Evolutionary conservation across 1,140 invertebrate species (phyloP).

Genomic region (Anagrus nilaparvatae): DNA sequence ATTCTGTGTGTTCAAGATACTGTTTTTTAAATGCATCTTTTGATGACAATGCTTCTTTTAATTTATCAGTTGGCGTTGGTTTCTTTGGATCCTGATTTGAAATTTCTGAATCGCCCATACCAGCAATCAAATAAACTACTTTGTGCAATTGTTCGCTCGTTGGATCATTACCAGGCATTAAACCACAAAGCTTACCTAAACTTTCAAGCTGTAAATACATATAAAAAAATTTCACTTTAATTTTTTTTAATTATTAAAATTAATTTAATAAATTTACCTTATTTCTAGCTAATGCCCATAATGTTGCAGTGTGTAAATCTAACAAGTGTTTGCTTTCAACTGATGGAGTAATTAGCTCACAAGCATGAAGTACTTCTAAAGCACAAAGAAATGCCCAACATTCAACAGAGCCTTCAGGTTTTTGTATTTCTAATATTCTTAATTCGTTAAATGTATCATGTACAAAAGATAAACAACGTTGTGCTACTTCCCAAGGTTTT

Average conservation of each 20-base stretch:
- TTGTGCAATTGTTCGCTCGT: constrained; percentile 80
- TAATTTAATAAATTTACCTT: constrained; percentile 52
- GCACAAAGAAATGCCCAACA: constrained; percentile 92
- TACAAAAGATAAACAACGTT: constrained; percentile 74
- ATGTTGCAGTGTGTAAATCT: constrained; percentile 67
- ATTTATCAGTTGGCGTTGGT: constrained; percentile 67
- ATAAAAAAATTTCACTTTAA: not conserved
- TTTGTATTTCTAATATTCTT: constrained; percentile 61
- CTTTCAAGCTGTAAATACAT: constrained; percentile 57
- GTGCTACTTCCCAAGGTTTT: constrained; percentile 77
- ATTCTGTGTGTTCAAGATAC: constrained; percentile 86
- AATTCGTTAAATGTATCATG: constrained; percentile 79
- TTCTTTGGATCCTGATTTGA: constrained; percentile 36
- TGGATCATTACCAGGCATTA: constrained; percentile 78
- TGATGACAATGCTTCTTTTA: constrained; percentile 85
- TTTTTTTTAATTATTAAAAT: not conserved
- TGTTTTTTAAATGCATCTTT: constrained; percentile 82
- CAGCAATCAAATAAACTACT: constrained; percentile 80
- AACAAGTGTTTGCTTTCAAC: constrained; percentile 54
- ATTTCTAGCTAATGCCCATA: constrained; percentile 87
- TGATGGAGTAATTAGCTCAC: constrained; percentile 53
- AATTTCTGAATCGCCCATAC: constrained; percentile 64
- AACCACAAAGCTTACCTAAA: constrained; percentile 79
- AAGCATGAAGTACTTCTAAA: constrained; percentile 76
- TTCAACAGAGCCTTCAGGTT: constrained; percentile 71